Conservation (phyloP, 2,113 vertebrate genomes). For the Anser brachyrhynchus region DNA sequence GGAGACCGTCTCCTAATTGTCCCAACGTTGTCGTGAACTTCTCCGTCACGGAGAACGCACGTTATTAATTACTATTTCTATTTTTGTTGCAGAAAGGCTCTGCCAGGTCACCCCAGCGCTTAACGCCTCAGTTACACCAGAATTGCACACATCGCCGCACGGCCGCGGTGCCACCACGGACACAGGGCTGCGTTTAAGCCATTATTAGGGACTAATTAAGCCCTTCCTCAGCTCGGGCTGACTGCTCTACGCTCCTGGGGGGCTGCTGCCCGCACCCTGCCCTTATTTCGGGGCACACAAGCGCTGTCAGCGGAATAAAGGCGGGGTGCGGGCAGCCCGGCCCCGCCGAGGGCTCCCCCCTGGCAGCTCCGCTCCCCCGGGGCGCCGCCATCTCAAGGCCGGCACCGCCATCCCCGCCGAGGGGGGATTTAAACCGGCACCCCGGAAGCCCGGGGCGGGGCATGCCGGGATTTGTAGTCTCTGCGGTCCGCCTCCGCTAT, state of each 20-base stretch:
- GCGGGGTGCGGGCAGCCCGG: too few relatives aligned
- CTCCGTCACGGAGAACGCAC: neutral
- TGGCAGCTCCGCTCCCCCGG: too few relatives aligned
- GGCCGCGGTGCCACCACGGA: neutral
- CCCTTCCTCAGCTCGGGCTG: too few relatives aligned
- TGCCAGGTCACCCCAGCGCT: neutral
- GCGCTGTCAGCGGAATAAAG: too few relatives aligned
- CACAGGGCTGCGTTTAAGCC: neutral
- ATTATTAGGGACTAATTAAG: too few relatives aligned
- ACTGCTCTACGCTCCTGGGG: too few relatives aligned
- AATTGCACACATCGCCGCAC: neutral
- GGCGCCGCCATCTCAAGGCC: neutral
- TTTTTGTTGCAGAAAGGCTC: neutral
- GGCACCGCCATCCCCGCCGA: neutral
- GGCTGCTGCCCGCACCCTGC: neutral
- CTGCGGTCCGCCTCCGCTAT: fast-evolving
- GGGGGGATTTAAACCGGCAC: conserved; percentile 59
- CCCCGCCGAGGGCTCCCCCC: too few relatives aligned
- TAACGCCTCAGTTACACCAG: neutral
- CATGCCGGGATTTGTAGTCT: too few relatives aligned
- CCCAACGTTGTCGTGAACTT: neutral
- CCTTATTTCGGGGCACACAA: neutral
- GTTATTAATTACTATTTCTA: neutral
- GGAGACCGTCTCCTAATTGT: neutral
- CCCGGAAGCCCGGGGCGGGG: conserved; percentile 40